Conservation (phyloP, 1,140 invertebrate species). For the Steinernema feltiae region DNA sequence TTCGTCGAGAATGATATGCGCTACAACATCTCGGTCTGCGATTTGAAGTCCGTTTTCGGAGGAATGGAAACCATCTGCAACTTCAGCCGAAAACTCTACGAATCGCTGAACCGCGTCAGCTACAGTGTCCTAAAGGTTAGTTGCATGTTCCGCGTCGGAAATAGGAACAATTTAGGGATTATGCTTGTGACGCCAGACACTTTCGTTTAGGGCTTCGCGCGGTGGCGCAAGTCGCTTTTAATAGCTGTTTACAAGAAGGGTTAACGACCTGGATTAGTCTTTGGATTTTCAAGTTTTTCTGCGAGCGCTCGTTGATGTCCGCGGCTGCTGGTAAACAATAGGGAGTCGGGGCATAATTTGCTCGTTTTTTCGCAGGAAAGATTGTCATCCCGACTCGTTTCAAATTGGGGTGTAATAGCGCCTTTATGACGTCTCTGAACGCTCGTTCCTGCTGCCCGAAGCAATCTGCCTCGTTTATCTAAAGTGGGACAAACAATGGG, state of each 20-base stretch:
- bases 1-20: neutral
- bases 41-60: neutral
- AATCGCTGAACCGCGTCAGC: neutral
- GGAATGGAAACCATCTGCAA: neutral
- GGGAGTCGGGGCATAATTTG: too few relatives aligned
- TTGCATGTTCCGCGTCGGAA: neutral
- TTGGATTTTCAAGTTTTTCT: neutral
- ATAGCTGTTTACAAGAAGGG: conserved; percentile 11
- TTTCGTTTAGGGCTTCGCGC: neutral
- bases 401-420: too few relatives aligned
- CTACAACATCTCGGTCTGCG: conserved; percentile 9
- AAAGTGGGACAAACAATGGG: too few relatives aligned
- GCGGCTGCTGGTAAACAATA: too few relatives aligned
- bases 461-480: too few relatives aligned
- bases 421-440: too few relatives aligned
- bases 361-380: too few relatives aligned
- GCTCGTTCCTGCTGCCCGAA: too few relatives aligned
- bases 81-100: conserved; percentile 1
- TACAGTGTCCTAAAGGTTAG: conserved; percentile 1
- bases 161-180: conserved; percentile 4
- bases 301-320: neutral
- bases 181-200: neutral
- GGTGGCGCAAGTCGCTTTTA: neutral
- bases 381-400: too few relatives aligned
- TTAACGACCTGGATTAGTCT: conserved; percentile 4